Percentiles rank a stretch among this genome's conserved stretches.
These are phyloP conservation scores for Diabrotica undecimpunctata DNA, from an alignment of 1,140 invertebrate species.

Conservation along the genomic window DNA sequence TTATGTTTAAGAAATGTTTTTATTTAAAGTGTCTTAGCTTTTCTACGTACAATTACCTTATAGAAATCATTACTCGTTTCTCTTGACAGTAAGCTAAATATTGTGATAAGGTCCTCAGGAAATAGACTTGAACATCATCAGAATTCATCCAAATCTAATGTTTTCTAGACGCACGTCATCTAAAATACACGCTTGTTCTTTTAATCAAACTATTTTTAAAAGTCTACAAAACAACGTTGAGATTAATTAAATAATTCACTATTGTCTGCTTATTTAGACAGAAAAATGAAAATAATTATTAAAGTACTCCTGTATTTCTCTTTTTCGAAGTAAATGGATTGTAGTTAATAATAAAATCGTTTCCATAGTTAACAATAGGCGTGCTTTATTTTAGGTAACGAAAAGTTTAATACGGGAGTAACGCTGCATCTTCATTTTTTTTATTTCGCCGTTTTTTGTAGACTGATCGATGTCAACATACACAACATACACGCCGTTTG, in stretches of 20 bases:
- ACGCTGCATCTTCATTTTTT: no score
- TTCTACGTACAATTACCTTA: not conserved
- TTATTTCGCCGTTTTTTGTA: no score
- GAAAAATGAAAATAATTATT: no score
- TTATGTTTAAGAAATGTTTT: no score
- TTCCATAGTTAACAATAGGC: no score
- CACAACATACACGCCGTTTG: slow-evolving; percentile 10
- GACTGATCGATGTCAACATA: no score
- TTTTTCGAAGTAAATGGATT: not conserved
- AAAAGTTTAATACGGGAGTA: no score
- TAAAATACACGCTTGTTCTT: not conserved
- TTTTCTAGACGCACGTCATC: slow-evolving; percentile 19
- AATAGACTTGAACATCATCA: slow-evolving; percentile 42
- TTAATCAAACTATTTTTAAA: not conserved
- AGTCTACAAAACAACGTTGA: no score
- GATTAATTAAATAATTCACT: not conserved
- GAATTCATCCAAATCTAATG: slow-evolving; percentile 36
- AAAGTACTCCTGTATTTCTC: not conserved
- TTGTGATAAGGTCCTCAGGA: slow-evolving; percentile 46
- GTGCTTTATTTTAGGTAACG: no score
- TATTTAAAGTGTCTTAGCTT: no score
- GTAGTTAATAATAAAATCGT: no score
- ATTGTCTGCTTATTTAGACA: not conserved
- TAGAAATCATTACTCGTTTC: slow-evolving; percentile 4
- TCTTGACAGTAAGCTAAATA: slow-evolving; percentile 34